Evolutionary conservation across 2,113 vertebrate species (phyloP), one percentile per base, ranked within the genome.

Genomic region (Percina caprodes): DNA sequence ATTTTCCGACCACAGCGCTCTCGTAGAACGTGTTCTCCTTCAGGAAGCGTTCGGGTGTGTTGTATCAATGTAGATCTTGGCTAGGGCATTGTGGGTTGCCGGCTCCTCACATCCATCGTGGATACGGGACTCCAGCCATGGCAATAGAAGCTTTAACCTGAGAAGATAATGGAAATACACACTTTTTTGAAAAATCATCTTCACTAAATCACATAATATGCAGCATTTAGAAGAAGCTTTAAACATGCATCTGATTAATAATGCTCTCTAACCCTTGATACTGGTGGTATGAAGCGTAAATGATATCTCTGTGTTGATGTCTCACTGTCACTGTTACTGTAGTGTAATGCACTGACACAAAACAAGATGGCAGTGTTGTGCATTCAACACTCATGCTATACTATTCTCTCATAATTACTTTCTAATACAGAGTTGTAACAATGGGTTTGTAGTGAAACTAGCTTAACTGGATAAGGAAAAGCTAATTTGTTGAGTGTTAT

Each of bases 1-100:
- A 98, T 54, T 91, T 96, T 39, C 97, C 97, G 7, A 98, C 96
- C 45, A 97, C 96, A 0, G 93, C 86, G 49, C 97, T 98, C 92
- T 98, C 96, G 2, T 98, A 98, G 90, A 95, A 96, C 14, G 95
- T 86, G 77, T 98, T 98, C 89, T 98, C 97, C 56, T 96, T 96
- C 80, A 98, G 93, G 89, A 98, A 99, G 33, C 95, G 95, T 88
- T 98, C 97, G 0, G 97, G 96, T 39, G 94, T 97, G 90, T 96
- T 97, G 91, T 97, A 93, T 98, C 97, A 0, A 98, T 97, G 93
- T 97, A 99, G 91, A 98, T 98, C 92, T 98, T 98, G 45, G 97
- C 97, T 66, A 98, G 86, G 16, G 97, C 96, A 26, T 97, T 99
- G 74, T 98, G 97, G 33, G 96, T 97, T 0, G 97, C 96, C 4